Evolutionary conservation across 2,888 invertebrate genomes (phyloP), one percentile per base, ranked within the genome.

Genomic region (Steromphala cineraria): DNA sequence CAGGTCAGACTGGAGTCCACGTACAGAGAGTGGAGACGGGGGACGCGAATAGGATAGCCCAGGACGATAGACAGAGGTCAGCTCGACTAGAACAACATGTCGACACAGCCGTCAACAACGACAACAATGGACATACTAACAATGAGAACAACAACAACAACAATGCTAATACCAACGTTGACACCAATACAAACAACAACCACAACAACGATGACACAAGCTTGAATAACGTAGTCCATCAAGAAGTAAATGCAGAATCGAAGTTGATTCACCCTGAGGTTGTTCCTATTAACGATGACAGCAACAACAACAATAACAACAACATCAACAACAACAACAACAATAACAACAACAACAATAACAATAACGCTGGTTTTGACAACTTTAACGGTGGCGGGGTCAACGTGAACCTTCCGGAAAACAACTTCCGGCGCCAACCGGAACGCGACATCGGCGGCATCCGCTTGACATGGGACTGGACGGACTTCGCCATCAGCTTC

Each of bases 401-500:
- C 24, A 74, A 62, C 71, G 53, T 24, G 19, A 52, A 62, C 17
- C 31, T 52, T 19, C 31, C 56, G 0, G 17, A 53, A 52, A 28
- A 53, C 71, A 75, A 75, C 75, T 56, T 36, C 46, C 56, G 24
- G 21, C 75, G 21, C 19, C 81, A 80, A 67, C 80, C 75, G 31
- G 56, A 79, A 13, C 53, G 78, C 10, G 75, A 79, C 31, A 46
- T 86, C 0, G 84, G 86, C 7, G 86, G 86, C 36, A 67, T 86
- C 67, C 80, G 82, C 53, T 53, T 86, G 40, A 84, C 55, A 78
- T 91, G 91, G 91, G 91, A 91, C 77, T 90, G 90, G 89, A 88
- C 86, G 56, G 91, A 91, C 78, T 91, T 91, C 83, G 87, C 90
- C 19, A 86, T 90, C 28, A 88, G 88, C 62, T 90, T 90, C 83